Conservation (phyloP, 2,797 vertebrate species). For the Molossus alvarezi region DNA sequence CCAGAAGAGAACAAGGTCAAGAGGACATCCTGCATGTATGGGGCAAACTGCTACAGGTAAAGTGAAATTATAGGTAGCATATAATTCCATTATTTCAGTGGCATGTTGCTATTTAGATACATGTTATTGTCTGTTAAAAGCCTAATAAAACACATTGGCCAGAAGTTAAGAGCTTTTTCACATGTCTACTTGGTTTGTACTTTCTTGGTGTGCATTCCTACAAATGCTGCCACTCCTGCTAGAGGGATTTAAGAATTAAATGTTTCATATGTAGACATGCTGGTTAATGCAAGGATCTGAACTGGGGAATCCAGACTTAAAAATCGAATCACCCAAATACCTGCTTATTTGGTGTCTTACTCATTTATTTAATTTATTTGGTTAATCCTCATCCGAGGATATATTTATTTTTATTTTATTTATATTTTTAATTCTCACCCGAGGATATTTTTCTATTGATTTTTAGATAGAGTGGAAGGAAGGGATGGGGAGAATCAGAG, state of each 20-base stretch:
- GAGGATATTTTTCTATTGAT: too few relatives aligned
- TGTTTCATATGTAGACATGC: conserved; percentile 68
- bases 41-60: conserved; percentile 96
- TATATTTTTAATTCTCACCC: too few relatives aligned
- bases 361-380: not conserved
- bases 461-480: too few relatives aligned
- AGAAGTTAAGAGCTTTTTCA: conserved; percentile 18
- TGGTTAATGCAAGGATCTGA: conserved; percentile 68
- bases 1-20: conserved; percentile 80
- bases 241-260: conserved; percentile 68
- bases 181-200: not conserved
- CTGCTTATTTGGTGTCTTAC: conserved; percentile 48
- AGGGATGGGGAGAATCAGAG: too few relatives aligned
- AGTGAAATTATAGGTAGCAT: conserved; percentile 61
- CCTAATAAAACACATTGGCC: not conserved
- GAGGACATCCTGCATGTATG: conserved; percentile 94
- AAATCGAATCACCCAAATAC: conserved; percentile 60
- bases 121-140: conserved; percentile 8
- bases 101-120: not conserved
- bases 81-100: conserved; percentile 22
- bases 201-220: conserved; percentile 22
- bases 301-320: conserved; percentile 61
- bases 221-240: conserved; percentile 55
- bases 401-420: too few relatives aligned
- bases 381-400: too few relatives aligned